Evolutionary conservation across 2,888 invertebrate species (phyloP).

Genomic region (Macrosiphum euphorbiae): DNA sequence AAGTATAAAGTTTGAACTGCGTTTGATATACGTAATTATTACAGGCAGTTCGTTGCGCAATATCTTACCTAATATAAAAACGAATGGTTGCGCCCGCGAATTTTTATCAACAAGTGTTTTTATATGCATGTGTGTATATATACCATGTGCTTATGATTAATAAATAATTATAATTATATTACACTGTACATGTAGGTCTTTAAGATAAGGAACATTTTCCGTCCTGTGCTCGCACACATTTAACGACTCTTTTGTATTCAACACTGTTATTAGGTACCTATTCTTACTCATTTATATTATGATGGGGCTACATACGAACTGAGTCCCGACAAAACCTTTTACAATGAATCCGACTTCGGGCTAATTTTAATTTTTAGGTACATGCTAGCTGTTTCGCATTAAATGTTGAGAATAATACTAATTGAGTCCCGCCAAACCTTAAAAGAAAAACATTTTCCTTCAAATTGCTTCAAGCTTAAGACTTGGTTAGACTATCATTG

Average conservation of each 20-base stretch:
- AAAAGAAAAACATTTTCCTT: neutral
- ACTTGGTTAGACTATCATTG: too few species aligned
- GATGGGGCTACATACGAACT: neutral
- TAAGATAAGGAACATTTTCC: neutral
- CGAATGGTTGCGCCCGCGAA: neutral
- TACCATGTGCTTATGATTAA: neutral
- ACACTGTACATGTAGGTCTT: neutral
- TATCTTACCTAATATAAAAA: neutral
- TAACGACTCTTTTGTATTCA: neutral
- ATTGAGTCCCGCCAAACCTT: neutral
- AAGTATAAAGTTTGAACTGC: neutral
- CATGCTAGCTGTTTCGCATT: neutral
- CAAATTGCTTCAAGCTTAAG: neutral
- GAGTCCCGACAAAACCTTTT: neutral
- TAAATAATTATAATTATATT: slow-evolving; percentile 8
- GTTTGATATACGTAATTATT: neutral
- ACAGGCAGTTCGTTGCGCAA: neutral
- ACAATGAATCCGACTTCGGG: neutral
- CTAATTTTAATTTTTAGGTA: neutral
- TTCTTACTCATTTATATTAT: neutral
- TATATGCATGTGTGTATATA: neutral
- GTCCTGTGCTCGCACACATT: neutral
- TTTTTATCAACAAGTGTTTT: neutral
- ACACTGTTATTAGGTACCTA: neutral
- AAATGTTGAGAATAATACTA: neutral